These are phyloP conservation scores for Trissolcus japonicus DNA, from an alignment of 2,888 invertebrate genomes.

Conservation along the genomic window DNA sequence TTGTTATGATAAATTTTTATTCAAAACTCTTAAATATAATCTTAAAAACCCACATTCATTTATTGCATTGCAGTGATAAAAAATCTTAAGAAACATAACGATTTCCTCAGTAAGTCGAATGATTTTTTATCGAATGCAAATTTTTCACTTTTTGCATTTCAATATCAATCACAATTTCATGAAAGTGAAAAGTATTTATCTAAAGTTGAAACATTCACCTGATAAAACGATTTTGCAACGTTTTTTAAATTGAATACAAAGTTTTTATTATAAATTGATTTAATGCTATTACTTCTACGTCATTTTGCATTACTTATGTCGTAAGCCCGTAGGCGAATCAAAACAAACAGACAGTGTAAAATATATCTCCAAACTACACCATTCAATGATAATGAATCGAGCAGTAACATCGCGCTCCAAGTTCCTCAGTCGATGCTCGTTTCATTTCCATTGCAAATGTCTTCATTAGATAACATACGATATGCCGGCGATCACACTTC, in stretches of 20 bases:
- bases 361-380: conserved; percentile 8
- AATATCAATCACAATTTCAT: background rate
- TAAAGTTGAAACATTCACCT: too few species aligned
- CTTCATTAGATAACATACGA: conserved; percentile 26
- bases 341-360: conserved; percentile 27
- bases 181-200: background rate
- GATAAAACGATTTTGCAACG: background rate
- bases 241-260: background rate
- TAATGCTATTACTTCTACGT: background rate
- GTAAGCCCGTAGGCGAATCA: conserved; percentile 21
- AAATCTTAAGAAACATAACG: too few species aligned
- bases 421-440: conserved; percentile 7
- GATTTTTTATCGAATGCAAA: too few species aligned
- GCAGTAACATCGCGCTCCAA: conserved; percentile 17
- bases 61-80: too few species aligned
- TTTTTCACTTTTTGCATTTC: background rate
- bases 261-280: background rate
- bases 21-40: too few species aligned
- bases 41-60: too few species aligned
- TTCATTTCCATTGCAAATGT: conserved; percentile 37
- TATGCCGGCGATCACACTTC: conserved; percentile 16
- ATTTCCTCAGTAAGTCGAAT: too few species aligned
- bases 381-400: conserved; percentile 37
- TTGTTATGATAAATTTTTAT: too few species aligned
- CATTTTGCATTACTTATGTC: conserved; percentile 13